Conservation (phyloP, 2,888 invertebrate genomes). For the Leptopilina myrica region DNA sequence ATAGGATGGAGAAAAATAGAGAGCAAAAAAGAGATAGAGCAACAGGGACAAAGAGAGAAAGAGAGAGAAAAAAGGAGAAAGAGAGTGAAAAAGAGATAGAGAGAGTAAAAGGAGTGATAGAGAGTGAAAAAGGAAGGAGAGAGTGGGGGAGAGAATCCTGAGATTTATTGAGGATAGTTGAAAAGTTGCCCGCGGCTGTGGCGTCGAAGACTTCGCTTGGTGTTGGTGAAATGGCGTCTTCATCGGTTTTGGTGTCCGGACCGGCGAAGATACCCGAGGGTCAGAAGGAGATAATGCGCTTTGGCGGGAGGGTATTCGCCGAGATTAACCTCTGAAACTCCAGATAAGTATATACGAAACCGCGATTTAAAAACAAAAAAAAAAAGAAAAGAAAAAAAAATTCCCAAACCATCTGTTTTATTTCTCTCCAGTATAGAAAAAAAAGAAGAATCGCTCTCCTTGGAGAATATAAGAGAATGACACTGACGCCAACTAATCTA, state of each 20-base stretch:
- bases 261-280: constrained; percentile 45
- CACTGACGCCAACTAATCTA: constrained; percentile 28
- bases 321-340: constrained; percentile 56
- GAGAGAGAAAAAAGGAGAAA: neutral
- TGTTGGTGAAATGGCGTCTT: constrained; percentile 46
- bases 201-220: constrained; percentile 50
- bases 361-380: constrained; percentile 32
- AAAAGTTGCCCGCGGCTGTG: constrained; percentile 64
- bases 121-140: neutral
- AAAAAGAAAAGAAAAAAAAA: too few species aligned
- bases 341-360: constrained; percentile 52
- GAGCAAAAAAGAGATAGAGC: neutral
- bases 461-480: constrained; percentile 15
- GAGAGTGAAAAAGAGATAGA: constrained; percentile 14
- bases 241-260: constrained; percentile 43
- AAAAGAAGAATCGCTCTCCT: constrained; percentile 15
- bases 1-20: constrained; percentile 45
- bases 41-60: too few species aligned
- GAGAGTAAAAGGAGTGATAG: neutral
- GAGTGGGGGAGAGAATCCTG: constrained; percentile 50
- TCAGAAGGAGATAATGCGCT: constrained; percentile 51
- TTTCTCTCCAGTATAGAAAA: neutral
- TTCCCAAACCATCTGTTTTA: neutral
- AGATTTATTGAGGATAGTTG: constrained; percentile 70
- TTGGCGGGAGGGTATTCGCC: constrained; percentile 49